Conservation (phyloP, 2,888 invertebrate genomes). For the Ophion slaviceki region DNA sequence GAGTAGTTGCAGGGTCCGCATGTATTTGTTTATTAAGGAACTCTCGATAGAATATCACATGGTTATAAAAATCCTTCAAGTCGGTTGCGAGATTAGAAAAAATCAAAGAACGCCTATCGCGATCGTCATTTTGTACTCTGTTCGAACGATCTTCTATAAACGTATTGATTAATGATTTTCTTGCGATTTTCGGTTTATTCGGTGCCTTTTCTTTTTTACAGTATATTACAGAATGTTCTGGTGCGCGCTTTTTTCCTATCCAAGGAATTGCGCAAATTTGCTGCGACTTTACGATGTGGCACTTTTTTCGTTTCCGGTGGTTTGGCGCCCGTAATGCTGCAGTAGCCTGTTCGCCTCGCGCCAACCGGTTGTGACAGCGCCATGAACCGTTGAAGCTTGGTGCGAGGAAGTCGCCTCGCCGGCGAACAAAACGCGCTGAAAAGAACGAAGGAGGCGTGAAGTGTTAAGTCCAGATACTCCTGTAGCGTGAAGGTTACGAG, state of each 20-base stretch:
- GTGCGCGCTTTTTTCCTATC: background rate
- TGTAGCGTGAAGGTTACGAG: conserved; percentile 52
- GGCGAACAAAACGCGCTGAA: conserved; percentile 87
- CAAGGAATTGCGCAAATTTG: background rate
- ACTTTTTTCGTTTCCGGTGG: background rate
- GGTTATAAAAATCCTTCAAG: background rate
- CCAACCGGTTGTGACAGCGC: conserved; percentile 89
- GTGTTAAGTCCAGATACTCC: background rate
- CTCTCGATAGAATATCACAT: background rate
- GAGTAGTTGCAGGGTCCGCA: background rate
- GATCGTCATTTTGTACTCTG: background rate
- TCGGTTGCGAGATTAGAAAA: background rate
- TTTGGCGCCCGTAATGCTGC: conserved; percentile 54
- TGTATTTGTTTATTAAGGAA: background rate
- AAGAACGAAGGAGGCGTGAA: conserved; percentile 6
- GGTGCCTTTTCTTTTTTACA: background rate
- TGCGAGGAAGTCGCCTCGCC: conserved; percentile 87
- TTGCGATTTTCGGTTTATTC: background rate
- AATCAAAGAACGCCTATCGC: background rate
- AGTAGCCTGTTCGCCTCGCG: conserved; percentile 88
- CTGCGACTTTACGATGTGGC: background rate
- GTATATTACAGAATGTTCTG: background rate
- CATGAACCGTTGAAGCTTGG: conserved; percentile 87
- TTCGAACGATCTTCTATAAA: background rate
- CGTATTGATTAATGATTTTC: background rate